Evolutionary conservation across 2,888 invertebrate genomes (phyloP), one percentile per base, ranked within the genome.

Genomic region (Brachypterus glaber): DNA sequence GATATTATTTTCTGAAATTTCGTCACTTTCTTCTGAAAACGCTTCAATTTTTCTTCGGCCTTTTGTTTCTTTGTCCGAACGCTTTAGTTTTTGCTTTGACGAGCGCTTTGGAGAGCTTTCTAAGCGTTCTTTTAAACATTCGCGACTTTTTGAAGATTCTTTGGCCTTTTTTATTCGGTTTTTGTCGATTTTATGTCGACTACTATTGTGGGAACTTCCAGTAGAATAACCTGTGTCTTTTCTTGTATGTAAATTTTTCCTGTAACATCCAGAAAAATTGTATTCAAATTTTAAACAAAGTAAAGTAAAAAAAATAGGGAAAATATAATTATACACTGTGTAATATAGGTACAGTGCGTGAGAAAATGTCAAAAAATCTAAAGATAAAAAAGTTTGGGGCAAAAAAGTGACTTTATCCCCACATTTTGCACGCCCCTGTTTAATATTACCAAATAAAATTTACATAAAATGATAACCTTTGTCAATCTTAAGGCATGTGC

Each of bases 221-320:
- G 79, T 80, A 1, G 78, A 79, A 51, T 80, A 79, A 8, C 79
- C 79, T 0, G 79, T 79, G 51, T 80, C 80, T 58, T 79, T 79
- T 7, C 72, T 60, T 1, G 55, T 53, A 41, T 58, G 60, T 47
- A 54, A 57, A 3, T 50, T 43, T 54, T 62, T 68, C 41, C 69
- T 70, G 39, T 39, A 57, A 53, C 26, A 33, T n/a, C n/a, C n/a
- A n/a, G n/a, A 51, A 36, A 44, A 16, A 17, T 4, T n/a, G 26
- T 18, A 17, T 17, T 30, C 14, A 29, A 39, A 37, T n/a, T n/a
- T n/a, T n/a, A n/a, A n/a, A n/a, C n/a, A n/a, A n/a, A n/a, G n/a
- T n/a, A n/a, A n/a, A n/a, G n/a, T n/a, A n/a, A n/a, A n/a, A n/a
- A n/a, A n/a, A n/a, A n/a, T n/a, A n/a, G n/a, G n/a, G n/a, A n/a